These are phyloP conservation scores for Ormyrus nitidulus DNA, from an alignment of 2,888 invertebrate genomes.

Conservation along the genomic window DNA sequence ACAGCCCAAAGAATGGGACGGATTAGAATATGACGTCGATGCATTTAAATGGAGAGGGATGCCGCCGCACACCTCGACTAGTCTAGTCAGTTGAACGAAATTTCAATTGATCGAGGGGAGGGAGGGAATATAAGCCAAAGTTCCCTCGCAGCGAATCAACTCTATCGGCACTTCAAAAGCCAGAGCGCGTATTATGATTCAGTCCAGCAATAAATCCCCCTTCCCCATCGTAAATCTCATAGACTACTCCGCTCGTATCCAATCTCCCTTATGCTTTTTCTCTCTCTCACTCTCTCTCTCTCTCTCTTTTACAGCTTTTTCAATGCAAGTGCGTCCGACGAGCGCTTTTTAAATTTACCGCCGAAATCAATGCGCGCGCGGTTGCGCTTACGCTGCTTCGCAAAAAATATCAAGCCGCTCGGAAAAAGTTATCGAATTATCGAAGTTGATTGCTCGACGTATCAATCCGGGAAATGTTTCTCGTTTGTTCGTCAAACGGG, in stretches of 20 bases:
- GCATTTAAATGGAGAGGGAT: conserved; percentile 3
- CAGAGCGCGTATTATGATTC: conserved; percentile 26
- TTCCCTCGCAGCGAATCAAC: conserved; percentile 24
- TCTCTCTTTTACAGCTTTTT: background rate
- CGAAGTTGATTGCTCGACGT: too few relatives aligned
- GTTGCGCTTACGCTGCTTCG: background rate
- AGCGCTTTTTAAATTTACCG: conserved; percentile 15
- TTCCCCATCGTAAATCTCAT: background rate
- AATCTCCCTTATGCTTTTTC: background rate
- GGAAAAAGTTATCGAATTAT: too few relatives aligned
- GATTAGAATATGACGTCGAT: too few relatives aligned
- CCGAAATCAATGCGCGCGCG: background rate
- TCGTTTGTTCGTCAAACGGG: too few relatives aligned
- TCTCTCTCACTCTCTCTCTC: background rate
- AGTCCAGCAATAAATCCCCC: conserved; percentile 32
- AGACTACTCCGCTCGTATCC: background rate
- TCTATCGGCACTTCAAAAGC: conserved; percentile 10
- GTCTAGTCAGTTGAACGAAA: conserved; percentile 22
- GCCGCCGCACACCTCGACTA: background rate
- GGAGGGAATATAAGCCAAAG: background rate
- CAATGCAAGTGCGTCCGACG: background rate
- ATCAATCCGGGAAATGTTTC: too few relatives aligned
- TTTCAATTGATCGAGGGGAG: conserved; percentile 34
- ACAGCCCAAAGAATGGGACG: background rate
- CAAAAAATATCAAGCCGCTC: background rate